Conservation (phyloP, 2,888 invertebrate species). For the Galeruca laticollis region DNA sequence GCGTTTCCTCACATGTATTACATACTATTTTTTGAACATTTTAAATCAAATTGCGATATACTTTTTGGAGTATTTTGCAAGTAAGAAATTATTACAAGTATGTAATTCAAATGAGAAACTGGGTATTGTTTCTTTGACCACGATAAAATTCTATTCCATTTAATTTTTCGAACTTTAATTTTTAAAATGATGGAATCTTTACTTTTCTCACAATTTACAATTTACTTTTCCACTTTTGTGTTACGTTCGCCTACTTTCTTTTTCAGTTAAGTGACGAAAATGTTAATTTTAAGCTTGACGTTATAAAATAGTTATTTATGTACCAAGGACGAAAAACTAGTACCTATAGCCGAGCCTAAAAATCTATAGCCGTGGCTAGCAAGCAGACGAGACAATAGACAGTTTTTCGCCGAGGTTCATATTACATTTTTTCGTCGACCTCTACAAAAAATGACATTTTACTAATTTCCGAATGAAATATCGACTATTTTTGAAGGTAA, state of each 20-base stretch:
- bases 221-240: no score
- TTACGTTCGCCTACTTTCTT: not conserved
- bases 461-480: no score
- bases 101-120: not conserved
- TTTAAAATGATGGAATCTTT: not conserved
- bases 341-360: not conserved
- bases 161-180: not conserved
- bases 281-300: not conserved
- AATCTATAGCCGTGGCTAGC: no score
- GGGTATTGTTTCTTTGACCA: not conserved
- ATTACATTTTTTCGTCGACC: no score
- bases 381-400: no score
- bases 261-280: not conserved
- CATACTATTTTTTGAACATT: not conserved
- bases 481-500: no score
- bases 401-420: no score
- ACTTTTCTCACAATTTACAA: no score
- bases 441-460: no score
- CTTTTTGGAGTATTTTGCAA: not conserved
- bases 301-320: no score
- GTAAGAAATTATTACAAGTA: not conserved
- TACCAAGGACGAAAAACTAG: not conserved
- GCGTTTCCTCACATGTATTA: not conserved
- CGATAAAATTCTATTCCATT: not conserved
- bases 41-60: not conserved